Evolutionary conservation across 2,888 invertebrate genomes (phyloP).

Genomic region (Napeogenes inachia): DNA sequence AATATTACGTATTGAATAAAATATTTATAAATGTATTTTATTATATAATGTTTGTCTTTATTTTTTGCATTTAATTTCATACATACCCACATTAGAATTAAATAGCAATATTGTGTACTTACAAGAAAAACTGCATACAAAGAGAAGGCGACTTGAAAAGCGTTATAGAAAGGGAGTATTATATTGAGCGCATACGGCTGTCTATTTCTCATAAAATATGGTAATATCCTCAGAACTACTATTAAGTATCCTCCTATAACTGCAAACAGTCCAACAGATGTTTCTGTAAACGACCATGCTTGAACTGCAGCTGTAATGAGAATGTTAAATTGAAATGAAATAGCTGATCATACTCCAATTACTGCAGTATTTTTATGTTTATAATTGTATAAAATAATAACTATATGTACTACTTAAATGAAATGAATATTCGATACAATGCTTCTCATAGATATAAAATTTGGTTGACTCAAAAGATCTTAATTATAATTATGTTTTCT

Average conservation of each 20-base stretch:
- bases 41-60: no score
- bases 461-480: no score
- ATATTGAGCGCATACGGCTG: conserved; percentile 80
- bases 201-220: conserved; percentile 81
- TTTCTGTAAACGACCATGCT: conserved; percentile 55
- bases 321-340: neutral
- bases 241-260: conserved; percentile 81
- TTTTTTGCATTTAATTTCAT: neutral
- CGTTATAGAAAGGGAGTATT: conserved; percentile 82
- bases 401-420: no score
- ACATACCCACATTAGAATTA: neutral
- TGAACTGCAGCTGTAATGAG: conserved; percentile 42
- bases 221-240: conserved; percentile 82
- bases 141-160: conserved; percentile 81
- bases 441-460: no score
- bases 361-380: no score
- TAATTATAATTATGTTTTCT: neutral
- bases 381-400: no score
- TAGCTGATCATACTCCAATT: neutral
- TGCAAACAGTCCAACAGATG: conserved; percentile 40
- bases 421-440: no score
- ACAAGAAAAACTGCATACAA: conserved; percentile 78
- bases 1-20: neutral
- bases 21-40: no score
- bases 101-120: conserved; percentile 38